Percentiles rank a stretch among this genome's conserved stretches.
These are phyloP conservation scores for Periparus ater DNA, from an alignment of 2,797 vertebrate species.

Conservation along the genomic window DNA sequence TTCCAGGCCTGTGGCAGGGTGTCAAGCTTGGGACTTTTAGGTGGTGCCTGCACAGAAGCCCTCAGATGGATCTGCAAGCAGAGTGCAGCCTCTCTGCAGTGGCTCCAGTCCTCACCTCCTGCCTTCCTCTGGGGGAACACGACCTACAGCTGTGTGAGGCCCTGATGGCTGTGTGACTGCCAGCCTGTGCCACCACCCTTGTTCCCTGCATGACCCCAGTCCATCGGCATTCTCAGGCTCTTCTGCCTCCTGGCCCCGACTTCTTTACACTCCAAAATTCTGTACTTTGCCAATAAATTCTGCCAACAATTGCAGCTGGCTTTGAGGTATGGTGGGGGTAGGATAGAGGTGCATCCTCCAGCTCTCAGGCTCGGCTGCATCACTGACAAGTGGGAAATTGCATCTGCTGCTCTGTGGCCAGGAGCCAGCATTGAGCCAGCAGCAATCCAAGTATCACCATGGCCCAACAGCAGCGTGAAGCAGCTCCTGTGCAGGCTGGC, in stretches of 20 bases:
- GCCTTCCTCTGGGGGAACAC: slow-evolving; percentile 37
- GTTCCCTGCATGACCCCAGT: background rate
- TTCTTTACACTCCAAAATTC: background rate
- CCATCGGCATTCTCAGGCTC: rapidly evolving
- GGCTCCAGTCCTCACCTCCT: background rate
- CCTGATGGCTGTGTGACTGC: background rate
- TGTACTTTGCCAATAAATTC: slow-evolving; percentile 11
- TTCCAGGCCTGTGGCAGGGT: slow-evolving; percentile 16
- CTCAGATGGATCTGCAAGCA: background rate
- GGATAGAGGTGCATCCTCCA: background rate
- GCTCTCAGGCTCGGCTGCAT: rapidly evolving
- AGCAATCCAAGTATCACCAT: rapidly evolving
- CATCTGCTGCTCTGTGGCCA: background rate
- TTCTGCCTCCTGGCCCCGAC: rapidly evolving
- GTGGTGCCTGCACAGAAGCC: background rate
- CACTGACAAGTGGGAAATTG: background rate
- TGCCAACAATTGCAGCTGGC: background rate
- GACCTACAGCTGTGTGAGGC: slow-evolving; percentile 24
- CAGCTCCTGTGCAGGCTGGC: background rate
- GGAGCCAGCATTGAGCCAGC: background rate
- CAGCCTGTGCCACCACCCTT: background rate
- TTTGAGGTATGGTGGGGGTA: background rate
- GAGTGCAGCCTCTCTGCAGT: background rate
- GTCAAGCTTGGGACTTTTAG: background rate
- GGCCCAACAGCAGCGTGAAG: rapidly evolving